A percentile compares a stretch with the other conserved stretches of the same genome.
Conservation (phyloP, 2,113 vertebrate species). For the Gavia stellata region DNA sequence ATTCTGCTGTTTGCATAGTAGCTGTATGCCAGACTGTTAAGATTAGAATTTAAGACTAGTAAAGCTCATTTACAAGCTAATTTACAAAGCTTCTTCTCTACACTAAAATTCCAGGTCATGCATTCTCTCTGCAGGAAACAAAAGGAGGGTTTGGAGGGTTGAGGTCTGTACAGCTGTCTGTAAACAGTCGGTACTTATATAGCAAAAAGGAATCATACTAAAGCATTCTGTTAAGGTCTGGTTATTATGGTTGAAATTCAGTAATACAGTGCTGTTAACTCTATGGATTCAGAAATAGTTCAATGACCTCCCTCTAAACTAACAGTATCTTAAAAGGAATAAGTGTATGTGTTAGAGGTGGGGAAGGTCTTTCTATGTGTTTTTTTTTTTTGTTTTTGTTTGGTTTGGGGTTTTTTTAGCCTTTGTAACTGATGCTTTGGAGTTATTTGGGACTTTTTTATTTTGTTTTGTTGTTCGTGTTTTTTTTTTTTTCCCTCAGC, state of each 20-base stretch:
- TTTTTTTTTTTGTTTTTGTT: background rate
- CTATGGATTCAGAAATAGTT: background rate
- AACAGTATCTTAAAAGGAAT: background rate
- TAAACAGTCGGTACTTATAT: background rate
- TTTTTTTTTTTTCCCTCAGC: background rate
- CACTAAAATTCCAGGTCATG: background rate
- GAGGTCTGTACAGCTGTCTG: background rate
- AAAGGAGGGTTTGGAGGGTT: background rate
- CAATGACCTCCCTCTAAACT: accelerated
- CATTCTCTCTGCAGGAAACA: background rate
- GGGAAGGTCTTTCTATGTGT: background rate
- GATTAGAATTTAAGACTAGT: slow-evolving; percentile 30
- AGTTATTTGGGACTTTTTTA: background rate
- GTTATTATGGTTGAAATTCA: background rate
- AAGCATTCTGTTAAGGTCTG: background rate
- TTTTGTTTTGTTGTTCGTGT: background rate
- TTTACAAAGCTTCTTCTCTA: background rate
- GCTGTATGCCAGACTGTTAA: background rate
- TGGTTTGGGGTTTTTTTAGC: background rate
- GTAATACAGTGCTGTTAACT: background rate
- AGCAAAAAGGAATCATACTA: background rate
- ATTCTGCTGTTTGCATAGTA: background rate
- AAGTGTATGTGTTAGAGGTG: background rate
- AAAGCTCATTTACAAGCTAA: slow-evolving; percentile 37
- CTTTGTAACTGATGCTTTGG: background rate